Percentiles rank a stretch among this genome's conserved stretches.
Evolutionary conservation across 1,140 invertebrate species (phyloP).

Genomic region (Nymphalis io): DNA sequence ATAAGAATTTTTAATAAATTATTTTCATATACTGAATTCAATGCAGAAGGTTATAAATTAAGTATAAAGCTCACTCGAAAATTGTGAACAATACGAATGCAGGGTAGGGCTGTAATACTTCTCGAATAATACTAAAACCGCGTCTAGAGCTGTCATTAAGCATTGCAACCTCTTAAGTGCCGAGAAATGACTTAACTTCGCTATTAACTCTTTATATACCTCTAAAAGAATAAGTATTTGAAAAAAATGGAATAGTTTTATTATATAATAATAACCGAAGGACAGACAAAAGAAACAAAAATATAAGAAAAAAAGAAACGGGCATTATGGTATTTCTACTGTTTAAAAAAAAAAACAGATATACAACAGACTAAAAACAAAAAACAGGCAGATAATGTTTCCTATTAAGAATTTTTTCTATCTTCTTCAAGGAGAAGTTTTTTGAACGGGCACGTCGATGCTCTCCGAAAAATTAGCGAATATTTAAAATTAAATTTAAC

Average conservation of each 20-base stretch:
- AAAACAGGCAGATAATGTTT: no score
- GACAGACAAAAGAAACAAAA: no score
- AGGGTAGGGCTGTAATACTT: background rate
- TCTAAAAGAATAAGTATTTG: background rate
- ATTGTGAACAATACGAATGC: background rate
- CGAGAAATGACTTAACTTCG: background rate
- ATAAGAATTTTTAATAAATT: no score
- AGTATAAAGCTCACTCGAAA: background rate
- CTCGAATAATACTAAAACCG: background rate
- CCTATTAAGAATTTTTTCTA: no score
- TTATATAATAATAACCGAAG: background rate
- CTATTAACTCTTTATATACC: constrained; percentile 1
- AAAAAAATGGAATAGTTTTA: background rate
- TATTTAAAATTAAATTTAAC: no score
- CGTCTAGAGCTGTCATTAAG: constrained; percentile 1
- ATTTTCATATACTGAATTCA: background rate
- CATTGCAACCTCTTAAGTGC: constrained; percentile 9
- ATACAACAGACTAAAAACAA: no score
- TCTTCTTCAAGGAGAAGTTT: no score
- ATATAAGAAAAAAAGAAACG: no score
- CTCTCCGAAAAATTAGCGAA: no score
- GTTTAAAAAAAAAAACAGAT: no score
- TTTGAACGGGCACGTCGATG: no score
- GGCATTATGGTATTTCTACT: no score
- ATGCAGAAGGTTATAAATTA: background rate